Base-by-base conservation (phyloP, 2,797 vertebrate genomes). In the Phylloscopus collybita region DNA sequence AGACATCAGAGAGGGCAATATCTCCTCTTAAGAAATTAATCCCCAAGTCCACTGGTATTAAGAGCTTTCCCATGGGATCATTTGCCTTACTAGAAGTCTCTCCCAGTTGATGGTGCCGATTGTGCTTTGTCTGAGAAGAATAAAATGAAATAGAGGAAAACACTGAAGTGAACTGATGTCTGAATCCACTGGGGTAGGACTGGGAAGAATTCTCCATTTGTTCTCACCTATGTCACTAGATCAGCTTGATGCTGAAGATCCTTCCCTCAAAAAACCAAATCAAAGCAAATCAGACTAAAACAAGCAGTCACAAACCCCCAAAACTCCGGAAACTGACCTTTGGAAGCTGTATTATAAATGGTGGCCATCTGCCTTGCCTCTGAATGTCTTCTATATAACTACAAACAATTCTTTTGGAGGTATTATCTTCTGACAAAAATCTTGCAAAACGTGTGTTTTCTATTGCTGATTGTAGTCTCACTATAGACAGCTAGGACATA, bases 241-340 rank as follows among this genome's bases (percentile, higher is more conserved):
- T 54, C 44, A 67, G 12, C 51, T 71, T 80, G 22, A 50, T 49
- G 15, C 7, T 74, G 21, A 80, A 27, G 36, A 65, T 3, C 2
- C 5, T 56, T 38, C 51, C 11, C n/a, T 27, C 17, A 21, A 21
- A 44, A 60, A 74, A 45, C 2, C n/a, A 36, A 85, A 36, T 8
- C 29, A 69, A 62, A 29, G 7, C 2, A 36, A 56, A 66, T 26
- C 19, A 51, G 42, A 20, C 7, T 11, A 70, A 53, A 10, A 32
- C 13, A 27, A 57, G 2, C 10, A 4, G 16, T 50, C 6, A 4
- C 20, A n/a, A 47, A 4, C 2, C 2, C 7, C 19, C 18, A 8
- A 40, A 70, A 30, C 16, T 62, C 32, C 11, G 45, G 20, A 50
- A 21, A 9, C 0, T 0, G 1, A 53, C 36, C 23, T 66, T 40